Percentiles rank a stretch among this genome's conserved stretches.
These are phyloP conservation scores for Leucopsar rothschildi DNA, from an alignment of 2,113 vertebrate genomes.

Conservation along the genomic window DNA sequence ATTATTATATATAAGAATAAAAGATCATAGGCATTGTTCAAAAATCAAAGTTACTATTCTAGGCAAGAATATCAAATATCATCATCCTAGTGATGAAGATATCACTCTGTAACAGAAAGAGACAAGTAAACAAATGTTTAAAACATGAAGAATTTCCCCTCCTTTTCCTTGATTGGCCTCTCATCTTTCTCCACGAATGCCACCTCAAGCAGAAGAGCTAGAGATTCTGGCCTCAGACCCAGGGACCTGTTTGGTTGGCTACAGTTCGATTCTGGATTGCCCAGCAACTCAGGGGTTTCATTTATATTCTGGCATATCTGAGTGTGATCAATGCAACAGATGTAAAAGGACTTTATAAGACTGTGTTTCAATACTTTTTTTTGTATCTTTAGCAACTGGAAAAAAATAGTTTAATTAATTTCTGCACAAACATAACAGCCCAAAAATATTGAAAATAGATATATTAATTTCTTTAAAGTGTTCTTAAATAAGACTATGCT, in stretches of 20 bases:
- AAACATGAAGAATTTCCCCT: neutral
- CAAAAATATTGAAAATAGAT: neutral
- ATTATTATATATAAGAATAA: neutral
- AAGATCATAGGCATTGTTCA: neutral
- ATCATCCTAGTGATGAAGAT: neutral
- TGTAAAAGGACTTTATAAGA: neutral
- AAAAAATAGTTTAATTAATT: neutral
- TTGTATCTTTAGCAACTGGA: neutral
- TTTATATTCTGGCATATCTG: neutral
- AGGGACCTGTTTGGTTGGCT: neutral
- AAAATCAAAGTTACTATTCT: constrained; percentile 25
- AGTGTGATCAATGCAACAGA: neutral
- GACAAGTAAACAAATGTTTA: neutral
- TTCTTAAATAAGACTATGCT: neutral
- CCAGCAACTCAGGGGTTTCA: neutral
- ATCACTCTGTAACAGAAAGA: neutral
- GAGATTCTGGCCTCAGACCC: neutral
- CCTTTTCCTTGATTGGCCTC: neutral
- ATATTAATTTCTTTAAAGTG: neutral
- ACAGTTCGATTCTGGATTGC: neutral
- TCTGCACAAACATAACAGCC: neutral
- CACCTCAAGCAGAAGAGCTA: neutral
- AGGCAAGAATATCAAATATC: constrained; percentile 1
- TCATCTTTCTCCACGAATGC: constrained; percentile 24
- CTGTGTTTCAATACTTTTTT: neutral